phyloP scores from a whole-genome alignment of 2,113 vertebrate species.

The Pseudopipra pipra region DNA sequence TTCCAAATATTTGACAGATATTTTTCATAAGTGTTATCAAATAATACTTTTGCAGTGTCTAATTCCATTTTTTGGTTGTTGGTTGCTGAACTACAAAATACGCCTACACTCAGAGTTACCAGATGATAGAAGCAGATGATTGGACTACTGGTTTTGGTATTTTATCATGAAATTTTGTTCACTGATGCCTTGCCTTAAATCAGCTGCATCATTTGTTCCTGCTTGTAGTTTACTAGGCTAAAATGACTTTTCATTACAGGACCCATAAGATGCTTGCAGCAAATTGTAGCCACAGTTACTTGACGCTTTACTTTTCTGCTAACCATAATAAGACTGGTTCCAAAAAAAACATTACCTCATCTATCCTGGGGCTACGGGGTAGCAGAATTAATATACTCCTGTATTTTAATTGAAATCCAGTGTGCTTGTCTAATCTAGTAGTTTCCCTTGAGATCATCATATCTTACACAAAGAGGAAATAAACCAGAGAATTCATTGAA shows the following conservation, averaged over 20 bases:
- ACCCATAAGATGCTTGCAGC: slow-evolving; percentile 19
- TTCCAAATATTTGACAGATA: neutral
- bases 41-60: neutral
- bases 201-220: slow-evolving; percentile 34
- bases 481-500: slow-evolving; percentile 61
- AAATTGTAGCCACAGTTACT: slow-evolving; percentile 25
- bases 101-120: neutral
- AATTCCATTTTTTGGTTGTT: neutral
- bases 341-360: slow-evolving; percentile 71
- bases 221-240: slow-evolving; percentile 38
- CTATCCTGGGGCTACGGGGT: slow-evolving; percentile 21
- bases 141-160: neutral
- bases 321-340: slow-evolving; percentile 44
- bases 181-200: slow-evolving; percentile 2
- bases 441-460: slow-evolving; percentile 54
- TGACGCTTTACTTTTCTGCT: slow-evolving; percentile 57
- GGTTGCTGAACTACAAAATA: neutral
- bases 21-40: neutral
- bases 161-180: neutral
- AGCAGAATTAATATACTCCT: slow-evolving; percentile 53
- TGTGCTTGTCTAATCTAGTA: slow-evolving; percentile 32
- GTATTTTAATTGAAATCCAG: slow-evolving; percentile 56
- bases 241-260: slow-evolving; percentile 40
- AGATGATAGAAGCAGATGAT: neutral
- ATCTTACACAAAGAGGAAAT: slow-evolving; percentile 49